These are phyloP conservation scores for Illadopsis cleaveri DNA, from an alignment of 2,113 vertebrate species.

Conservation along the genomic window DNA sequence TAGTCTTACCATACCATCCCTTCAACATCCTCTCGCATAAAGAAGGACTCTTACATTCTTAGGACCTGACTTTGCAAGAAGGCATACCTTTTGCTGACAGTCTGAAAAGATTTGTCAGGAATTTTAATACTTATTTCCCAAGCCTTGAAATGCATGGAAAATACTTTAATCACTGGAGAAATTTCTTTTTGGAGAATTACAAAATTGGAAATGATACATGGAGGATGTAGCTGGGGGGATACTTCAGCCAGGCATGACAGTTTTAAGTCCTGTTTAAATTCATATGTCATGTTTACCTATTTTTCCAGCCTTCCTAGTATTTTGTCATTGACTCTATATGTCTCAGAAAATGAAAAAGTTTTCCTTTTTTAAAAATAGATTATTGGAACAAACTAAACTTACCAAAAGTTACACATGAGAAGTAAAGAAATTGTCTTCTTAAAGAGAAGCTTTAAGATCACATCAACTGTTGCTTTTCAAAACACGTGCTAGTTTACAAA, in stretches of 20 bases:
- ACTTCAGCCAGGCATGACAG: background rate
- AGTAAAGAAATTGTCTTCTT: background rate
- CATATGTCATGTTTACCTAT: background rate
- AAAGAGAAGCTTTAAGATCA: background rate
- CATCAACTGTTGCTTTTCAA: background rate
- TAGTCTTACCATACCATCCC: background rate
- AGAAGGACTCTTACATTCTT: background rate
- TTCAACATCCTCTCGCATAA: background rate
- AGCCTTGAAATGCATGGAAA: background rate
- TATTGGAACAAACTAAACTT: background rate
- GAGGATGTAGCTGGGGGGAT: background rate
- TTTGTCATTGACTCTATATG: background rate
- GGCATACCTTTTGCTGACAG: background rate
- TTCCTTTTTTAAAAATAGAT: background rate
- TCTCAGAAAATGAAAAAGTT: background rate
- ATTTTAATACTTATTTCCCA: background rate
- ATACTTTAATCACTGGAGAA: background rate
- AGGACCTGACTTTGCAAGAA: background rate
- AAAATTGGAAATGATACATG: background rate
- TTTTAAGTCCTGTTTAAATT: background rate
- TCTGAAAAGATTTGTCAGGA: background rate
- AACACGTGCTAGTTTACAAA: background rate
- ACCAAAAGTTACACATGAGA: background rate
- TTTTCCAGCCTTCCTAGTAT: background rate
- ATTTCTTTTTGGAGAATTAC: background rate